phyloP scores from a whole-genome alignment of 2,797 vertebrate species.

The Micropoecilia bifurca region DNA sequence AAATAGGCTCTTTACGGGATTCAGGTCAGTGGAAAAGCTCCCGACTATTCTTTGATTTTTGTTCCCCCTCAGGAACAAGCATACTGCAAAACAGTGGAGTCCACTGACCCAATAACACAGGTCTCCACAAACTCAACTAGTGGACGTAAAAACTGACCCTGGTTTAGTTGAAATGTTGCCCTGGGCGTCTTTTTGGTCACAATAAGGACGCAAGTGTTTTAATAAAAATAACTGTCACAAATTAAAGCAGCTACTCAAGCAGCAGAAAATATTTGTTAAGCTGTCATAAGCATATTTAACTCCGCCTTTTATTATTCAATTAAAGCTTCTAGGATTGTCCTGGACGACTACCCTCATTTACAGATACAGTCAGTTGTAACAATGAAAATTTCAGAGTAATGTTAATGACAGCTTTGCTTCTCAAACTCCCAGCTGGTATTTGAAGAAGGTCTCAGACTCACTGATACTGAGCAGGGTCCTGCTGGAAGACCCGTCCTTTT shows the following conservation, averaged over 20 bases:
- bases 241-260: background rate
- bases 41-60: background rate
- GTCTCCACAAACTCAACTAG: background rate
- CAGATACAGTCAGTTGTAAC: background rate
- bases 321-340: background rate
- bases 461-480: background rate
- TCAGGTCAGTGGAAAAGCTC: slow-evolving; percentile 2
- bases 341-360: background rate
- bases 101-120: background rate
- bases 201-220: background rate
- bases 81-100: background rate
- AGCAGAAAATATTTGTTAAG: background rate
- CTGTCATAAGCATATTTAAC: background rate
- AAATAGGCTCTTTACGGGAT: background rate
- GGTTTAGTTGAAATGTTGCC: background rate
- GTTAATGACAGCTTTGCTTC: no score
- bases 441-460: background rate
- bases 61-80: background rate
- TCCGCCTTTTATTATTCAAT: background rate
- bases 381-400: no score
- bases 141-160: background rate
- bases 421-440: background rate
- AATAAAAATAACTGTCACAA: background rate
- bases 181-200: background rate
- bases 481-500: background rate